Conservation (phyloP, 92 coral and sea anemone species). For the Ricordea florida region DNA sequence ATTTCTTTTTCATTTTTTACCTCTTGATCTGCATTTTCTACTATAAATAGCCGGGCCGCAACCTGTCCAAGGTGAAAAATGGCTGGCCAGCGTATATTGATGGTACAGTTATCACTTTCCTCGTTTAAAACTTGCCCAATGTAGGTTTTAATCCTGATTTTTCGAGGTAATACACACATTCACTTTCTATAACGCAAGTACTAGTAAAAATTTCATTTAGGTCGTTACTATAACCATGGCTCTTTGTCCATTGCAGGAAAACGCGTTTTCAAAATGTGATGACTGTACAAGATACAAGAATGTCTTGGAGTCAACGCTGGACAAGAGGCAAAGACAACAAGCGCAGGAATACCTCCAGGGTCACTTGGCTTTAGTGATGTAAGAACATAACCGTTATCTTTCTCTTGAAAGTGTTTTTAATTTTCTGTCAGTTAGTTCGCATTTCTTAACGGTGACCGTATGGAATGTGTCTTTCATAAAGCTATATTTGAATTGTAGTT, state of each 20-base stretch:
- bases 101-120: background rate
- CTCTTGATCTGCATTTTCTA: too few relatives aligned
- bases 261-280: slow-evolving; percentile 35
- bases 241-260: slow-evolving; percentile 4
- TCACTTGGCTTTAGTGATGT: background rate
- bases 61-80: too few relatives aligned
- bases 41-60: too few relatives aligned
- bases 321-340: slow-evolving; percentile 2
- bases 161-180: background rate
- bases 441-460: too few relatives aligned
- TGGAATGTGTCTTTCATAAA: too few relatives aligned
- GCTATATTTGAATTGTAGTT: background rate
- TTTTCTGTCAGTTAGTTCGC: too few relatives aligned
- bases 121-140: background rate
- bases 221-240: background rate
- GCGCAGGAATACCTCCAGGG: background rate
- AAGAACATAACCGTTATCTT: too few relatives aligned
- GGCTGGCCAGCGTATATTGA: too few relatives aligned
- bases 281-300: slow-evolving; percentile 27
- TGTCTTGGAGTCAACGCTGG: background rate
- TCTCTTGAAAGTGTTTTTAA: too few relatives aligned
- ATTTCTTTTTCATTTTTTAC: background rate
- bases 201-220: too few relatives aligned
- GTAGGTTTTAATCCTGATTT: background rate
- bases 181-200: too few relatives aligned